Conservation (phyloP, 2,888 invertebrate genomes). For the Clanis bilineata region DNA sequence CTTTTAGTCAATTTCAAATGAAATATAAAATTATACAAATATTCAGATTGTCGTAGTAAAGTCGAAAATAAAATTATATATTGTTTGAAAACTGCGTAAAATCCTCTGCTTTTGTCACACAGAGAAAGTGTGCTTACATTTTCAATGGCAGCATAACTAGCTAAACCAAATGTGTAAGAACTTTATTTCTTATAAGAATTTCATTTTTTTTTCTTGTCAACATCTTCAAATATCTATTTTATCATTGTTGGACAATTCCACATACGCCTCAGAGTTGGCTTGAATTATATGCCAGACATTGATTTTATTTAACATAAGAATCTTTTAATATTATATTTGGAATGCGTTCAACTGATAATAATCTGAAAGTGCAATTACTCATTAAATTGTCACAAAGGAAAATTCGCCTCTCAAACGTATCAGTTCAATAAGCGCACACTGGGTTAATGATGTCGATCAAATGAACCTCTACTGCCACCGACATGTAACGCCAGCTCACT, state of each 20-base stretch:
- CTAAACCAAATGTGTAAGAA: no score
- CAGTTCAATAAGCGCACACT: constrained; percentile 52
- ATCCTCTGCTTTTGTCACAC: background rate
- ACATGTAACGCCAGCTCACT: constrained; percentile 14
- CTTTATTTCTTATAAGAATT: no score
- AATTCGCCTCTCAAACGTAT: constrained; percentile 28
- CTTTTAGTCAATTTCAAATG: constrained; percentile 44
- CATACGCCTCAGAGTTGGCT: background rate
- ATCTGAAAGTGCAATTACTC: constrained; percentile 69
- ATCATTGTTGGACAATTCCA: no score
- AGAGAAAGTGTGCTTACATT: no score
- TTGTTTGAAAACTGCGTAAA: background rate
- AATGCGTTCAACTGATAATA: constrained; percentile 42
- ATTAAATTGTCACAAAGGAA: constrained; percentile 36
- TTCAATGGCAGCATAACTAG: no score
- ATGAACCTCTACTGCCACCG: constrained; percentile 42
- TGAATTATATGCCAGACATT: background rate
- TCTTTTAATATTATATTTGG: constrained; percentile 25
- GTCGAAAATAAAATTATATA: background rate
- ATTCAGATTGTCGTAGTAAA: background rate
- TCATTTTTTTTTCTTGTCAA: background rate
- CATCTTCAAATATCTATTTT: background rate
- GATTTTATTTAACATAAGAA: background rate
- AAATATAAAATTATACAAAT: background rate
- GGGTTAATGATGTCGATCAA: constrained; percentile 49